Percentiles rank a stretch among this genome's conserved stretches.
Conservation (phyloP, 2,888 invertebrate genomes). For the Stegophylla sp. region DNA sequence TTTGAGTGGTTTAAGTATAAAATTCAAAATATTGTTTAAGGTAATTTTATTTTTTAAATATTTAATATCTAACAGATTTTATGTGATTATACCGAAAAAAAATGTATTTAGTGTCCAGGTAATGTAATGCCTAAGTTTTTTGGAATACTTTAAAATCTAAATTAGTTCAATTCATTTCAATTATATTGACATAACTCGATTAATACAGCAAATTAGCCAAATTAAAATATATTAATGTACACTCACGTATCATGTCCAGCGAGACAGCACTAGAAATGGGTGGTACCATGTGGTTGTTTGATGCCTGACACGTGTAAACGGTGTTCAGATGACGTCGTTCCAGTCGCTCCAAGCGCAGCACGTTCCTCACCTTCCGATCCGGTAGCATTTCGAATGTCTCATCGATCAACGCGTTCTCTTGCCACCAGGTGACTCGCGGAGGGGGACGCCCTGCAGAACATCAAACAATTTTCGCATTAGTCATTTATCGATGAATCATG, state of each 20-base stretch:
- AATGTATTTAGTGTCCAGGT: no score
- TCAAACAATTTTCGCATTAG: constrained; percentile 60
- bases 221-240: no score
- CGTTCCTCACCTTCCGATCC: constrained; percentile 74
- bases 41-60: no score
- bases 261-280: constrained; percentile 74
- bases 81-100: no score
- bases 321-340: constrained; percentile 75
- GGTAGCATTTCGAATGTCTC: constrained; percentile 74
- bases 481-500: constrained; percentile 59
- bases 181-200: no score
- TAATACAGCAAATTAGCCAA: no score
- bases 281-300: constrained; percentile 75
- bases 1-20: no score
- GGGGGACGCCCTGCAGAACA: constrained; percentile 73
- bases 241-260: constrained; percentile 79
- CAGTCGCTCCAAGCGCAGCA: constrained; percentile 74
- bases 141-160: no score
- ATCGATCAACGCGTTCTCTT: constrained; percentile 75
- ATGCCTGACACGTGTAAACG: constrained; percentile 76
- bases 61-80: no score
- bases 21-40: no score
- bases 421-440: constrained; percentile 80
- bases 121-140: no score
- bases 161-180: no score